These are phyloP conservation scores for Orthosia gothica DNA, from an alignment of 2,888 invertebrate genomes.

Conservation along the genomic window DNA sequence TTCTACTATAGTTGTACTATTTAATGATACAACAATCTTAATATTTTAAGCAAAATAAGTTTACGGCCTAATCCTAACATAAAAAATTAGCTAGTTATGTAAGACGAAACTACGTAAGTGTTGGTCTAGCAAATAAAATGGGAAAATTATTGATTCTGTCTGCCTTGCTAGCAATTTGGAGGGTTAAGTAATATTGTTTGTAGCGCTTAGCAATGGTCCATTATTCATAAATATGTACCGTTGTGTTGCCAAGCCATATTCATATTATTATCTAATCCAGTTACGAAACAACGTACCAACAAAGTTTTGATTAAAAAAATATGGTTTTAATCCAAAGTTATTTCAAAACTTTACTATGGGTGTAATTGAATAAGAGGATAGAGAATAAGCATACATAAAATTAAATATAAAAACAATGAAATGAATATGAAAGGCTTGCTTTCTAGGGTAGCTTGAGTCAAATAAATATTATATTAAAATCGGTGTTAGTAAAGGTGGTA, in stretches of 20 bases:
- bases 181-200: neutral
- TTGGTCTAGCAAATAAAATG: constrained; percentile 28
- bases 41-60: neutral
- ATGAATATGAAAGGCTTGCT: neutral
- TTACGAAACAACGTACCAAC: neutral
- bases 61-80: neutral
- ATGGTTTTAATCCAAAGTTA: neutral
- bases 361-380: neutral
- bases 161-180: constrained; percentile 1
- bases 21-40: neutral
- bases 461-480: constrained; percentile 26
- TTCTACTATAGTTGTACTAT: neutral
- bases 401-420: constrained; percentile 1
- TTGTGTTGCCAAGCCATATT: neutral
- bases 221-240: neutral
- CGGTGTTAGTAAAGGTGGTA: neutral
- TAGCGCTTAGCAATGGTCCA: neutral
- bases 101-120: constrained; percentile 12
- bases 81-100: constrained; percentile 19
- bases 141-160: constrained; percentile 31
- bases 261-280: neutral
- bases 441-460: neutral
- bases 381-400: neutral
- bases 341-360: neutral
- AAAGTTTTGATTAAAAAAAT: constrained; percentile 33